Evolutionary conservation across 2,888 invertebrate species (phyloP).

Genomic region (Drosophila planitibia): DNA sequence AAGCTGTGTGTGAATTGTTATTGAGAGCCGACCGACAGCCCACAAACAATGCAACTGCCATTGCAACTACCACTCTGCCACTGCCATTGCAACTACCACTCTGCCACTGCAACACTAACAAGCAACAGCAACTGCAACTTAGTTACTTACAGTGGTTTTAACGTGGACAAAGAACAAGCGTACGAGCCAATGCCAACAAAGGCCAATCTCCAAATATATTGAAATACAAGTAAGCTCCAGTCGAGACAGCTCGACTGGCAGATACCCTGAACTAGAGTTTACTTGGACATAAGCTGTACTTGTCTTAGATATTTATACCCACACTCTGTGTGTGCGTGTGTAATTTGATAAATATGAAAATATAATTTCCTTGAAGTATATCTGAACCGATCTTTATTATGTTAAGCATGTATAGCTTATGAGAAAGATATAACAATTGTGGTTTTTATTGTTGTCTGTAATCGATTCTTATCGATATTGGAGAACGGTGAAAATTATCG

Average conservation of each 20-base stretch:
- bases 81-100: constrained; percentile 9
- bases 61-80: constrained; percentile 27
- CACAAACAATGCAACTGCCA: constrained; percentile 42
- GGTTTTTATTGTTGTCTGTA: not conserved
- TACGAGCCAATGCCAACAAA: constrained; percentile 64
- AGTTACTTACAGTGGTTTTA: constrained; percentile 75
- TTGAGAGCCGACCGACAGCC: constrained; percentile 44
- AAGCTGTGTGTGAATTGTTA: constrained; percentile 63
- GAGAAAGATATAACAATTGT: not conserved
- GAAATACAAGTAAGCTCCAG: constrained; percentile 16
- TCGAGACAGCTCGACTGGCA: not conserved
- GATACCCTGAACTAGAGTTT: not conserved
- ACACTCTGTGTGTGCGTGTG: not conserved
- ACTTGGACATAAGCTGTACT: not conserved
- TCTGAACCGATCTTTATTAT: not conserved
- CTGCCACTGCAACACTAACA: constrained; percentile 4
- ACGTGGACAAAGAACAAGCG: constrained; percentile 53
- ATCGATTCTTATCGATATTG: not conserved
- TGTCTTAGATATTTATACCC: not conserved
- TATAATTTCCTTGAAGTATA: not conserved
- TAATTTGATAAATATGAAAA: not conserved
- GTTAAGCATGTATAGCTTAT: not conserved
- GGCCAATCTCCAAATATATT: constrained; percentile 67
- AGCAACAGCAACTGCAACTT: constrained; percentile 58
- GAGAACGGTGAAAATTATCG: not conserved